Conservation (phyloP, 2,113 vertebrate species). For the Hemiscyllium ocellatum region DNA sequence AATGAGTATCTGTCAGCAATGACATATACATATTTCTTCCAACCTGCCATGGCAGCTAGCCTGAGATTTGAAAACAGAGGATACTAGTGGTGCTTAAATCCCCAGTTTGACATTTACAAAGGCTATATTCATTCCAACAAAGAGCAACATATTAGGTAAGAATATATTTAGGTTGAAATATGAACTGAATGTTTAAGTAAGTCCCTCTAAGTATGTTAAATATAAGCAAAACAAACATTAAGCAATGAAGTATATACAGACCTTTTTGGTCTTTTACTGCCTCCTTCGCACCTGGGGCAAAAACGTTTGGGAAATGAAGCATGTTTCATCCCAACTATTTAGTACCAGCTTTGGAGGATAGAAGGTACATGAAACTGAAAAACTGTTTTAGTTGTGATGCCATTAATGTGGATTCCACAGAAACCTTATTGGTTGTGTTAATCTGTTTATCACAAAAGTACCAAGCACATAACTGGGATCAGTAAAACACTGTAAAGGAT, state of each 20-base stretch:
- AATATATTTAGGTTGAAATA: background rate
- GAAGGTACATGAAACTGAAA: background rate
- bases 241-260: background rate
- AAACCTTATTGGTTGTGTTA: background rate
- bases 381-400: background rate
- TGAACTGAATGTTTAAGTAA: background rate
- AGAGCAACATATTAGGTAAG: too few relatives aligned
- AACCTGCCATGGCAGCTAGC: background rate
- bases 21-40: conserved; percentile 13
- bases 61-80: background rate
- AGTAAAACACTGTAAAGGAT: too few relatives aligned
- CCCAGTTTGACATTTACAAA: background rate
- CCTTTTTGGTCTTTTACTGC: background rate
- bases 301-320: background rate
- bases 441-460: background rate
- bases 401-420: background rate
- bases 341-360: background rate
- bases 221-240: background rate
- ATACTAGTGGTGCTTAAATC: background rate
- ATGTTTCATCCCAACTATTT: background rate
- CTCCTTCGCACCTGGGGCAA: background rate
- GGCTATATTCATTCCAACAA: background rate
- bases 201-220: background rate
- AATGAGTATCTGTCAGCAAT: conserved; percentile 17
- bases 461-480: background rate